These are phyloP conservation scores for Engystomops pustulosus DNA, from an alignment of 2,113 vertebrate species.

Conservation along the genomic window DNA sequence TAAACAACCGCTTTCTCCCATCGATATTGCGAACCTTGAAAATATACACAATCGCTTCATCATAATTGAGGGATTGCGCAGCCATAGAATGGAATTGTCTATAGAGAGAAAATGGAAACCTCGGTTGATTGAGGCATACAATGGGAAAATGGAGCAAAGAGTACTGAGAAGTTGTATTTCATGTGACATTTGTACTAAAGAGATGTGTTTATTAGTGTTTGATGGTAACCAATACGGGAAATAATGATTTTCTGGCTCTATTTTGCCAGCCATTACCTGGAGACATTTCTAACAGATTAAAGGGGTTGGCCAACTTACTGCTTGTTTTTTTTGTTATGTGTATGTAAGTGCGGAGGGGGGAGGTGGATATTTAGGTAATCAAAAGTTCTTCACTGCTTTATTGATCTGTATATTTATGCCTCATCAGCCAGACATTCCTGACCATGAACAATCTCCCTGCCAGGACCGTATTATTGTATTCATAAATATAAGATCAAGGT, in stretches of 20 bases:
- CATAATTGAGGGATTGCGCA: constrained; percentile 6
- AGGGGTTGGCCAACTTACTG: too few species aligned
- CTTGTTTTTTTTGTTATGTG: too few species aligned
- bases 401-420: too few species aligned
- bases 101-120: neutral
- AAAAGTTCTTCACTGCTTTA: too few species aligned
- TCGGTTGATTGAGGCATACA: neutral
- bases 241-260: neutral
- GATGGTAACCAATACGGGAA: too few species aligned
- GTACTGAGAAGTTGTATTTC: neutral
- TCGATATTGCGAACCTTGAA: neutral
- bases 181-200: neutral
- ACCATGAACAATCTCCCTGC: too few species aligned
- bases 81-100: neutral
- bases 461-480: too few species aligned
- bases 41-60: neutral
- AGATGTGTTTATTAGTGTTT: constrained; percentile 6
- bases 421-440: too few species aligned
- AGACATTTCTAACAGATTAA: neutral
- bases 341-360: too few species aligned
- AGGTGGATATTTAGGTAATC: too few species aligned
- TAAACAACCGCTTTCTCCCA: neutral
- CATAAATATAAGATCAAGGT: too few species aligned
- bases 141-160: neutral
- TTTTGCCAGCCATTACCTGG: neutral